Base-by-base conservation (phyloP, 2,888 invertebrate species). In the Hyles lineata region DNA sequence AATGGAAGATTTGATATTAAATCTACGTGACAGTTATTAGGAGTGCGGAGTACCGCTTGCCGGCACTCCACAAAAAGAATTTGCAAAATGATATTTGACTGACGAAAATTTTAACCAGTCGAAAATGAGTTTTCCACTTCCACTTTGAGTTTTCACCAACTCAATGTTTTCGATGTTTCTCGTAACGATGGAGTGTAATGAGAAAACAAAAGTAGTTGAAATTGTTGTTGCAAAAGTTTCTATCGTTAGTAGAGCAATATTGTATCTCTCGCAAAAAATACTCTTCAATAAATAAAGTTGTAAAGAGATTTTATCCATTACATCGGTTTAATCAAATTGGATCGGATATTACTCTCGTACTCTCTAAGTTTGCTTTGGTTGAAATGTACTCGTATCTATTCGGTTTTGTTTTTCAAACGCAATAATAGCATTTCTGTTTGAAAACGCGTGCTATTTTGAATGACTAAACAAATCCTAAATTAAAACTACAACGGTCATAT, bases 21-120 rank as follows among this genome's bases (percentile, higher is more conserved):
- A 93, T 93, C 92, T 90, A 88, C 89, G 90, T 92, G 93, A 91
- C 93, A 93, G 92, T 91, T 92, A 93, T 93, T 91, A 93, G 90
- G 88, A 88, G 83, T 85, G 88, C 84, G 79, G 89, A 89, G 85
- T 87, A 81, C 81, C 82, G 81, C 85, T 83, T 81, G 78, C 82
- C 79, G 84, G 83, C 78, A 83, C 81, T 83, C 83, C 81, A 83
- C 85, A 86, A 84, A 89, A 89, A 85, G 83, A 86, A 87, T 85
- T 87, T 78, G 87, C 86, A 85, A 88, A 81, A 85, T 86, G 82
- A 86, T 87, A 87, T 89, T 89, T 84, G 84, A 82, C 83, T 85
- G 82, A 81, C 76, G 76, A 83, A 81, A 86, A 85, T 87, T 87
- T 87, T 86, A 86, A 86, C 81, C 80, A 79, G 75, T 62, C 73